Conservation (phyloP, 2,113 vertebrate species). For the Oncorhynchus kisutch region DNA sequence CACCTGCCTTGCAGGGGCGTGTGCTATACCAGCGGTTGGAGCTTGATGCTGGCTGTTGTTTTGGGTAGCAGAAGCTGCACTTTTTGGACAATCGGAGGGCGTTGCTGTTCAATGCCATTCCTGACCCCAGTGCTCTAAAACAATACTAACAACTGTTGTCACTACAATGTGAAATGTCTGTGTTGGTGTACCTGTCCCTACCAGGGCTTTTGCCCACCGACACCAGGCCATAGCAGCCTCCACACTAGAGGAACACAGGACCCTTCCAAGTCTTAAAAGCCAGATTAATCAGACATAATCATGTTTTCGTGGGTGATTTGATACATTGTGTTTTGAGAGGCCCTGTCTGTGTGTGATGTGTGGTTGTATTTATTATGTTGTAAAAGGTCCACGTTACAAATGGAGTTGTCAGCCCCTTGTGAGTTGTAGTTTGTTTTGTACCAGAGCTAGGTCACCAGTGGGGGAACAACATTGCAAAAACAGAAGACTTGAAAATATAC, state of each 20-base stretch:
- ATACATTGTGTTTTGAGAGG: constrained; percentile 32
- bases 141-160: not conserved
- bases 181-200: not conserved
- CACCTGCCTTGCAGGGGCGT: no score
- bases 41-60: not conserved
- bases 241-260: not conserved
- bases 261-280: constrained; percentile 22
- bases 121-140: not conserved
- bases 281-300: constrained; percentile 28
- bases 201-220: not conserved
- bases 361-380: constrained; percentile 49
- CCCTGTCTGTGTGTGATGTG: constrained; percentile 17
- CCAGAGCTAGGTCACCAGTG: not conserved
- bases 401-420: not conserved
- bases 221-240: not conserved
- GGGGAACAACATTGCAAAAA: no score
- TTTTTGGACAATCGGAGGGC: not conserved
- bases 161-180: not conserved
- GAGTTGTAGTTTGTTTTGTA: constrained; percentile 30
- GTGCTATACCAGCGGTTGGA: not conserved
- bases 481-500: not conserved
- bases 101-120: not conserved
- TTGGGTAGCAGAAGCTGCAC: not conserved
- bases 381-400: constrained; percentile 20
- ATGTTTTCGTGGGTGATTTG: constrained; percentile 28